phyloP scores from a whole-genome alignment of 2,888 invertebrate genomes.

The Neoscelio sp. region DNA sequence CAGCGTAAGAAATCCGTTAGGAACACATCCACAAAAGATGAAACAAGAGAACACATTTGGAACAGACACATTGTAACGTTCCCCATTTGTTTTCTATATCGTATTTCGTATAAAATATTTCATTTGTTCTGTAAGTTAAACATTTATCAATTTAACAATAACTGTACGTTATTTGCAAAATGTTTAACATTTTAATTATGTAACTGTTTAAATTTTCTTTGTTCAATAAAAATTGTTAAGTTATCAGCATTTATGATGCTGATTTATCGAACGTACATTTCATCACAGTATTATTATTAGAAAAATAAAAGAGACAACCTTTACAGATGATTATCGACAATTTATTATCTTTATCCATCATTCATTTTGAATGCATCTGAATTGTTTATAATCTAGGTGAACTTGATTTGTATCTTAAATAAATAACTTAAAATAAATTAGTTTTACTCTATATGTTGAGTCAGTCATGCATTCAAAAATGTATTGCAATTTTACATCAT shows the following conservation, averaged over 20 bases:
- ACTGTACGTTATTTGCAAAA: too few relatives aligned
- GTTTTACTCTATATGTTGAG: constrained; percentile 26
- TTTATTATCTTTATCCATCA: constrained; percentile 34
- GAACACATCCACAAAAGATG: constrained; percentile 54
- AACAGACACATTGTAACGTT: constrained; percentile 30
- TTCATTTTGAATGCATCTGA: constrained; percentile 43
- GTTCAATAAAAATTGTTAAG: too few relatives aligned
- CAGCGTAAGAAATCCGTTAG: constrained; percentile 51
- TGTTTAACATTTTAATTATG: too few relatives aligned
- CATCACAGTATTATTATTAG: background rate
- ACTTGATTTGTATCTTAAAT: constrained; percentile 47
- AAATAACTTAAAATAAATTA: constrained; percentile 41
- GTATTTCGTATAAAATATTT: constrained; percentile 13
- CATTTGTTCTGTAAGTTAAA: too few relatives aligned
- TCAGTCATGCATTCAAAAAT: too few relatives aligned
- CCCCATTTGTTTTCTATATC: constrained; percentile 1
- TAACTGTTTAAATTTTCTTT: too few relatives aligned
- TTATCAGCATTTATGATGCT: background rate
- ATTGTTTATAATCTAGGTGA: constrained; percentile 44
- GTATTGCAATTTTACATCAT: too few relatives aligned
- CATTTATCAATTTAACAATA: too few relatives aligned
- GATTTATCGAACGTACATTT: constrained; percentile 26
- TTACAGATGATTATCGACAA: constrained; percentile 12
- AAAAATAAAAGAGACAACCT: constrained; percentile 12
- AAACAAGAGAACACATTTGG: constrained; percentile 53